Conservation (phyloP, 2,113 vertebrate species). For the Rissa tridactyla region DNA sequence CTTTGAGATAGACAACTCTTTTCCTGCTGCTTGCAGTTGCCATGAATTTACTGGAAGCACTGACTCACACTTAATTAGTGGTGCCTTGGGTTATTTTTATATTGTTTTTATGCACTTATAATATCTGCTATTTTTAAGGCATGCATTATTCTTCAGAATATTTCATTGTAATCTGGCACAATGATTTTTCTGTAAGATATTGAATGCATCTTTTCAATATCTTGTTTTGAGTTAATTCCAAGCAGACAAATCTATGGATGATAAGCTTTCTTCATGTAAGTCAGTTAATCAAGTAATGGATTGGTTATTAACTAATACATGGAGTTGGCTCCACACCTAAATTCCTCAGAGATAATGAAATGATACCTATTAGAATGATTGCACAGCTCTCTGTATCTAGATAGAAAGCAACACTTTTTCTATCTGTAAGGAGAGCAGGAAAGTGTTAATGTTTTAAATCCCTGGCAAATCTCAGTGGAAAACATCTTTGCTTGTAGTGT, state of each 20-base stretch:
- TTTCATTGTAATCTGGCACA: not conserved
- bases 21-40: constrained; percentile 28
- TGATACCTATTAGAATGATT: constrained; percentile 44
- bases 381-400: not conserved
- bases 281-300: constrained; percentile 49
- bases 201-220: constrained; percentile 24
- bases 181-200: not conserved
- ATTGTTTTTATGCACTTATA: not conserved
- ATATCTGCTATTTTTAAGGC: constrained; percentile 14
- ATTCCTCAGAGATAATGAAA: constrained; percentile 13
- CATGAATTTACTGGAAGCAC: constrained; percentile 43
- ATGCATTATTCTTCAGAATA: not conserved
- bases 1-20: constrained; percentile 2
- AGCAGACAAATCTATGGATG: constrained; percentile 40
- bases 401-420: not conserved
- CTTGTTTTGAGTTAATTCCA: constrained; percentile 25
- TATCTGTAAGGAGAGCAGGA: not conserved
- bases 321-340: constrained; percentile 2
- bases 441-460: constrained; percentile 36
- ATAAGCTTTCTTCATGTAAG: constrained; percentile 29
- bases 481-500: constrained; percentile 43
- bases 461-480: constrained; percentile 31
- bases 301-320: constrained; percentile 47
- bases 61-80: constrained; percentile 11
- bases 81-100: constrained; percentile 15